These are phyloP conservation scores for Sebastes goodei DNA, from an alignment of 2,797 vertebrate genomes.

Conservation along the genomic window DNA sequence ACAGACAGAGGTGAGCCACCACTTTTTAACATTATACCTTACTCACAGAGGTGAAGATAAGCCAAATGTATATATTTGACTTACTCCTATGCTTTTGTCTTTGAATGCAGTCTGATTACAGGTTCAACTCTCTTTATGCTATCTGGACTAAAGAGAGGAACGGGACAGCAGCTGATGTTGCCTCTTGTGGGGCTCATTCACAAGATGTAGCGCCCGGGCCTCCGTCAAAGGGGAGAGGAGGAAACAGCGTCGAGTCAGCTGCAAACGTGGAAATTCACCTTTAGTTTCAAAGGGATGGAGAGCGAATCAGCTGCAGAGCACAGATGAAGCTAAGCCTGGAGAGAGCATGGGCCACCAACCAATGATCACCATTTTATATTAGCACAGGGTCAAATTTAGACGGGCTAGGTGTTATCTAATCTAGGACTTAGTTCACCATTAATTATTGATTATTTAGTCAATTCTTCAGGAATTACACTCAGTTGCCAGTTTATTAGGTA, in stretches of 20 bases:
- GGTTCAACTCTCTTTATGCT: background rate
- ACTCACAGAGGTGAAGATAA: too few species aligned
- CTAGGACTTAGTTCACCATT: background rate
- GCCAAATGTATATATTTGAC: background rate
- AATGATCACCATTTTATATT: background rate
- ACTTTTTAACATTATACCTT: too few species aligned
- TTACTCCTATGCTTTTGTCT: background rate
- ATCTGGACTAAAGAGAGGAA: slow-evolving; percentile 3
- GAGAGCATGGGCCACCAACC: background rate
- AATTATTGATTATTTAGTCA: background rate
- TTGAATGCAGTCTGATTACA: slow-evolving; percentile 9
- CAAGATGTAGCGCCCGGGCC: background rate
- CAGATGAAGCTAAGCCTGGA: background rate
- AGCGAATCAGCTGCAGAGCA: background rate
- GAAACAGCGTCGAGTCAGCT: background rate
- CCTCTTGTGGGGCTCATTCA: background rate
- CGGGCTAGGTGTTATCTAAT: background rate
- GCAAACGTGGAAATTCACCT: background rate
- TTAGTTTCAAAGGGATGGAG: background rate
- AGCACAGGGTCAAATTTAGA: background rate
- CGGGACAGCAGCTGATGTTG: background rate
- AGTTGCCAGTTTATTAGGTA: background rate
- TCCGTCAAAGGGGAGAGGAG: background rate
- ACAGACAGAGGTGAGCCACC: slow-evolving; percentile 1
- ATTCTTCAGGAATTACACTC: background rate